phyloP scores from a whole-genome alignment of 2,888 invertebrate genomes.

The Euphydryas editha region DNA sequence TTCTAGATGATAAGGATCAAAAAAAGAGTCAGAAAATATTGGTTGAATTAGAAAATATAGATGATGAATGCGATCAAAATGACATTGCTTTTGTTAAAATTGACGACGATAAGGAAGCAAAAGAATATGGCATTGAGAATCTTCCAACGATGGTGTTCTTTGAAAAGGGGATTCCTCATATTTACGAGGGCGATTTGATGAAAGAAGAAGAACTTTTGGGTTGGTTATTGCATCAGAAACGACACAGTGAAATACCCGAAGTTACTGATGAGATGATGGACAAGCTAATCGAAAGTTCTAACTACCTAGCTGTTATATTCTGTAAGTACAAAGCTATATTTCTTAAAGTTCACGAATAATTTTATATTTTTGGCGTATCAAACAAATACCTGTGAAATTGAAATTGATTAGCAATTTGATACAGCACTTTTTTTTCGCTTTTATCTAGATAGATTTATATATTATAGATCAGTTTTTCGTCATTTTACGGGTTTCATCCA shows the following conservation, averaged over 20 bases:
- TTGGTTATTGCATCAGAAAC: constrained; percentile 95
- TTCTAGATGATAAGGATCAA: constrained; percentile 94
- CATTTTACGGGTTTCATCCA: no score
- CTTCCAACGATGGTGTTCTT: constrained; percentile 92
- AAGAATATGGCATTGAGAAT: constrained; percentile 93
- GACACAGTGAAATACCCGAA: constrained; percentile 95
- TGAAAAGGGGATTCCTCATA: constrained; percentile 88
- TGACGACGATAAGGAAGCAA: constrained; percentile 93
- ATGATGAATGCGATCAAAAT: constrained; percentile 96
- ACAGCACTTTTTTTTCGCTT: no score
- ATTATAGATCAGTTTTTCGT: no score
- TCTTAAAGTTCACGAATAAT: neutral
- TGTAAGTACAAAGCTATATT: constrained; percentile 85
- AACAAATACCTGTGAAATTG: no score
- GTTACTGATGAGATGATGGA: constrained; percentile 97
- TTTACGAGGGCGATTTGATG: constrained; percentile 92
- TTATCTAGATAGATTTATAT: no score
- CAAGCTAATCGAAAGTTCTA: constrained; percentile 90
- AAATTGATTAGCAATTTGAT: no score
- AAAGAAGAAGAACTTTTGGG: constrained; percentile 95
- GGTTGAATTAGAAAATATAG: constrained; percentile 94
- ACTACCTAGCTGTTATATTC: constrained; percentile 94
- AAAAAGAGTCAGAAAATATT: constrained; percentile 94
- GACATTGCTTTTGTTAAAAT: constrained; percentile 96
- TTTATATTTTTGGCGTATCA: no score